Conservation (phyloP, 2,113 vertebrate genomes). For the Podocnemis expansa region DNA sequence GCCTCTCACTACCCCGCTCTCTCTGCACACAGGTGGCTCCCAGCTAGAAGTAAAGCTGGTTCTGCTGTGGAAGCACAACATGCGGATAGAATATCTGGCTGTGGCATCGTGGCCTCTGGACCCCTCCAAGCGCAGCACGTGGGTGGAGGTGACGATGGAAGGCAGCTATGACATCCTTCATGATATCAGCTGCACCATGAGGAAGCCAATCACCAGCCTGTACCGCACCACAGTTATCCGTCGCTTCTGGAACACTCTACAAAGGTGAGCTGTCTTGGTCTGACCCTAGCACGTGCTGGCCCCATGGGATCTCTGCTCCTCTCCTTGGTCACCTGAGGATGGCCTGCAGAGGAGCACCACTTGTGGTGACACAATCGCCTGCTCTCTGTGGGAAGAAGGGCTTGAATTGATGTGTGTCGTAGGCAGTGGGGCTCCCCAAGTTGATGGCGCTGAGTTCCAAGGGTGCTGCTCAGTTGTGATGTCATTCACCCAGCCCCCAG, state of each 20-base stretch:
- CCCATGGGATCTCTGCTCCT: neutral
- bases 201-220: conserved; percentile 95
- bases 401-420: neutral
- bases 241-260: conserved; percentile 97
- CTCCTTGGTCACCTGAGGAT: neutral
- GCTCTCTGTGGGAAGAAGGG: neutral
- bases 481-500: neutral
- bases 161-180: conserved; percentile 98
- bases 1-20: neutral
- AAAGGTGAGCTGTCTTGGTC: conserved; percentile 81
- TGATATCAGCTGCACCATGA: conserved; percentile 96
- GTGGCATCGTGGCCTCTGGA: conserved; percentile 92
- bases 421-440: neutral
- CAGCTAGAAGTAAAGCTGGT: conserved; percentile 96
- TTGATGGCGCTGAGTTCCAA: neutral
- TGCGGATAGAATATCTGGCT: conserved; percentile 95
- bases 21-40: conserved; percentile 79
- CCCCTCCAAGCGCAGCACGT: conserved; percentile 82
- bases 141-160: conserved; percentile 98
- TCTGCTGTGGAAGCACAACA: conserved; percentile 98
- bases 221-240: conserved; percentile 97
- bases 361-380: neutral
- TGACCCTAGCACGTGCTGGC: neutral
- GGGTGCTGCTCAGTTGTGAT: neutral
- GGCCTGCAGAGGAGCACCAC: neutral